Conservation (phyloP, 1,140 invertebrate species). For the Drosophila mayri region DNA sequence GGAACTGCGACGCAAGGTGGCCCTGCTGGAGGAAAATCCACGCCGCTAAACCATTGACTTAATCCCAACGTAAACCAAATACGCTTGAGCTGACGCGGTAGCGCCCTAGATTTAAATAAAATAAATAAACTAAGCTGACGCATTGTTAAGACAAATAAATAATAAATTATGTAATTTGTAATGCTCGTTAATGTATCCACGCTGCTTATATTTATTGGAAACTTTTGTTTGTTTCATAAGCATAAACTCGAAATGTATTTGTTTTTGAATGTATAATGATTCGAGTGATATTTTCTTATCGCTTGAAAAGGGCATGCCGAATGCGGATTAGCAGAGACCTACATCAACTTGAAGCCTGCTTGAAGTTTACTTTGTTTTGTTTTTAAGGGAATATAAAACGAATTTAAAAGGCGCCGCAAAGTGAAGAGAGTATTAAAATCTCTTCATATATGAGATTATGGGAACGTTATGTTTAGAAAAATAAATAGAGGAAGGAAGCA, state of each 20-base stretch:
- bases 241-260: background rate
- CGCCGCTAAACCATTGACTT: constrained; percentile 8
- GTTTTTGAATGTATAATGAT: background rate
- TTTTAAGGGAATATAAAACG: background rate
- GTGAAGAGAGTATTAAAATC: too few relatives aligned
- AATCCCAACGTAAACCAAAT: background rate
- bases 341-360: constrained; percentile 3
- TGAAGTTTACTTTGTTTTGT: background rate
- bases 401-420: constrained; percentile 1
- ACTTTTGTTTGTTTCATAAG: background rate
- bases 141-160: constrained; percentile 7
- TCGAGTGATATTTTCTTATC: background rate
- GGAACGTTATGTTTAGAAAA: background rate
- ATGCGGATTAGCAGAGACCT: constrained; percentile 7
- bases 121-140: background rate
- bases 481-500: background rate
- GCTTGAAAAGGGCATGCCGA: background rate
- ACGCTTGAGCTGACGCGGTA: background rate
- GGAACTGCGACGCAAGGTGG: constrained; percentile 50
- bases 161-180: constrained; percentile 11
- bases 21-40: constrained; percentile 6
- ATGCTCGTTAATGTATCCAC: background rate
- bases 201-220: background rate
- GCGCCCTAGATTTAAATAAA: background rate
- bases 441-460: background rate